phyloP scores from a whole-genome alignment of 2,888 invertebrate genomes.

The Lycocerus yunnanus region DNA sequence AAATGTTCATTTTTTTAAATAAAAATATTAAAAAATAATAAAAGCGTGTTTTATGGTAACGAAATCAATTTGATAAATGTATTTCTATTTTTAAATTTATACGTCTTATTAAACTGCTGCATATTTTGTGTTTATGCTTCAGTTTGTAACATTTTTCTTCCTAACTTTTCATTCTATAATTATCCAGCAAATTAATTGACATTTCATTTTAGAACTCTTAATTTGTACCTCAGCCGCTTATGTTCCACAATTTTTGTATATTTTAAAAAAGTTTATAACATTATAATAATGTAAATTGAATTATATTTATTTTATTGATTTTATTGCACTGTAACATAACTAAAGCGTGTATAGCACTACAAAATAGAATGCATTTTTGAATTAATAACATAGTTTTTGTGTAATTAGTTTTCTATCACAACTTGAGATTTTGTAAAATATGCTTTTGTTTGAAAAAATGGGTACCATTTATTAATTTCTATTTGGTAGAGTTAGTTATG shows the following conservation, averaged over 20 bases:
- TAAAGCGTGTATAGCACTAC: slow-evolving; percentile 16
- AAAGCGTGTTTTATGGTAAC: not conserved
- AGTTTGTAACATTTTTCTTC: not conserved
- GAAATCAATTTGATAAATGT: not conserved
- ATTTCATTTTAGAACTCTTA: slow-evolving; percentile 8
- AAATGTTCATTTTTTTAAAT: not conserved
- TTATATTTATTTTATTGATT: slow-evolving; percentile 18
- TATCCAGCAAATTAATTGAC: not conserved
- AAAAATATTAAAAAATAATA: not conserved
- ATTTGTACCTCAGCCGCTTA: slow-evolving; percentile 14
- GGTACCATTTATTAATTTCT: slow-evolving; percentile 17
- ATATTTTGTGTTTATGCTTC: not conserved
- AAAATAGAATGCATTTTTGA: slow-evolving; percentile 7
- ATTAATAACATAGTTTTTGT: slow-evolving; percentile 11
- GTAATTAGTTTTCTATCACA: slow-evolving; percentile 15
- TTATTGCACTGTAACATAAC: slow-evolving; percentile 15
- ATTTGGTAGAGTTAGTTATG: slow-evolving; percentile 23
- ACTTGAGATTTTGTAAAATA: slow-evolving; percentile 15
- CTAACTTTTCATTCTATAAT: slow-evolving; percentile 8
- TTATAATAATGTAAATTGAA: slow-evolving; percentile 6
- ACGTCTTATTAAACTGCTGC: not conserved
- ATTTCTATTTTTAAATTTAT: not conserved
- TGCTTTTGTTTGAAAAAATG: slow-evolving; percentile 21
- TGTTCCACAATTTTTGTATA: slow-evolving; percentile 8
- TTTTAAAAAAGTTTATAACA: not conserved